Percentiles rank a stretch among this genome's conserved stretches.
phyloP scores from a whole-genome alignment of 1,140 invertebrate species.

The Papilio polyxenes region DNA sequence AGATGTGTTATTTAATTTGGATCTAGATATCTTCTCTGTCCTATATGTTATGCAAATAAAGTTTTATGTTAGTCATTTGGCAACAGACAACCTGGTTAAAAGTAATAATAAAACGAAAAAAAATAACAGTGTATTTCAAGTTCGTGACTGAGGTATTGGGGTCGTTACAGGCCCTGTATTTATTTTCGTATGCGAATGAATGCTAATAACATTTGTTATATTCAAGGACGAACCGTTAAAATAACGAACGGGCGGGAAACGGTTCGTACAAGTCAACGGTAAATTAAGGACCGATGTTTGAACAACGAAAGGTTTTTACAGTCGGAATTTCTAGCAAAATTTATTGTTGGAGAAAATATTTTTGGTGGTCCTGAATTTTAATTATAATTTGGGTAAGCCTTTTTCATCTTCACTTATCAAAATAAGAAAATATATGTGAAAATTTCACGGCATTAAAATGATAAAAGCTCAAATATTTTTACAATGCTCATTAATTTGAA shows the following conservation, averaged over 20 bases:
- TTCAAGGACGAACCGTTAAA: slow-evolving; percentile 59
- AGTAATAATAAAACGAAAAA: slow-evolving; percentile 11
- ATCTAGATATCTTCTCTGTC: background rate
- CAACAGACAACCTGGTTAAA: slow-evolving; percentile 13
- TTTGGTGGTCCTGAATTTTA: background rate
- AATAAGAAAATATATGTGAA: background rate
- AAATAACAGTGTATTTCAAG: slow-evolving; percentile 29
- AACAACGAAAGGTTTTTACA: slow-evolving; percentile 34
- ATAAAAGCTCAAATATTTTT: background rate
- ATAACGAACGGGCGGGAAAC: slow-evolving; percentile 43
- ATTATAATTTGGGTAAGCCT: background rate
- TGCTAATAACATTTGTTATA: slow-evolving; percentile 60
- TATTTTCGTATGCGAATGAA: slow-evolving; percentile 54
- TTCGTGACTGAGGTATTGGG: slow-evolving; percentile 58
- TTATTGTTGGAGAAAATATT: slow-evolving; percentile 35
- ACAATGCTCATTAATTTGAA: too few relatives aligned
- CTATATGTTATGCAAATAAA: background rate
- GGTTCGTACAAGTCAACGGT: slow-evolving; percentile 41
- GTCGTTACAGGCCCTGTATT: slow-evolving; percentile 51
- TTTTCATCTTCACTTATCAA: background rate
- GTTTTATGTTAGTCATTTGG: slow-evolving; percentile 22
- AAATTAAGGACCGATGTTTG: slow-evolving; percentile 43
- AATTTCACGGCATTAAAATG: background rate
- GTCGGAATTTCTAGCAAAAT: slow-evolving; percentile 38
- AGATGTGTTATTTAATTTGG: too few relatives aligned